Base-by-base conservation (phyloP, 2,797 vertebrate genomes). In the Hemibagrus guttatus region DNA sequence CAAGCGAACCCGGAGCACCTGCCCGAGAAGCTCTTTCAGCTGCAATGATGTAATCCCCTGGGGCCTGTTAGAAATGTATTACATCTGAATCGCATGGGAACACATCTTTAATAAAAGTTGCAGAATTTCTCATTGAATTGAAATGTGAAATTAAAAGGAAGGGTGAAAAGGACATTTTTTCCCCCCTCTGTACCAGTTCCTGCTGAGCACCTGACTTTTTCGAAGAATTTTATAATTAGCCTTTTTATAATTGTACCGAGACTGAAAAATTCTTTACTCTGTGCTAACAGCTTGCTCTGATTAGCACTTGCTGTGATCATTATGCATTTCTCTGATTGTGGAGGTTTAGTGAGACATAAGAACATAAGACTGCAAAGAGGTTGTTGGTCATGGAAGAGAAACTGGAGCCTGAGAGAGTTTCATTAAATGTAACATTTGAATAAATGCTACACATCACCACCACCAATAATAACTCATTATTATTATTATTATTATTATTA, bases 11-110 rank as follows among this genome's bases (percentile, higher is more conserved):
- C 69, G 26, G 69, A 49, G 87, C 87, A 85, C 87, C 80, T 83
- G 84, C 49, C 84, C 81, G 28, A 28, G 46, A 23, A n/a, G 64
- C 86, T 35, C 84, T 82, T 83, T 75, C 46, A 72, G 66, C 61
- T 19, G 92, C 19, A 52, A 93, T 93, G 94, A 94, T 94, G 93
- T 94, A 92, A 90, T 87, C 94, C 93, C 93, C 89, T 31, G 91
- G 90, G 93, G 92, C 93, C 93, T 94, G 94, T 95, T 95, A 94
- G 91, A 94, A 89, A 91, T 91, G 90, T 94, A 94, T 95, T 92
- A 92, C 92, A 91, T 90, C 92, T 59, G 88, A 93, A 93, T 91
- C 92, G 92, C 90, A 90, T 87, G 88, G 94, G 94, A 94, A 94
- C 93, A 95, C 88, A 74, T 92, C 85, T 94, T 93, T 91, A 93